A percentile compares a stretch with the other conserved stretches of the same genome.
Conservation (phyloP, 2,113 vertebrate species). For the Poecile atricapillus region DNA sequence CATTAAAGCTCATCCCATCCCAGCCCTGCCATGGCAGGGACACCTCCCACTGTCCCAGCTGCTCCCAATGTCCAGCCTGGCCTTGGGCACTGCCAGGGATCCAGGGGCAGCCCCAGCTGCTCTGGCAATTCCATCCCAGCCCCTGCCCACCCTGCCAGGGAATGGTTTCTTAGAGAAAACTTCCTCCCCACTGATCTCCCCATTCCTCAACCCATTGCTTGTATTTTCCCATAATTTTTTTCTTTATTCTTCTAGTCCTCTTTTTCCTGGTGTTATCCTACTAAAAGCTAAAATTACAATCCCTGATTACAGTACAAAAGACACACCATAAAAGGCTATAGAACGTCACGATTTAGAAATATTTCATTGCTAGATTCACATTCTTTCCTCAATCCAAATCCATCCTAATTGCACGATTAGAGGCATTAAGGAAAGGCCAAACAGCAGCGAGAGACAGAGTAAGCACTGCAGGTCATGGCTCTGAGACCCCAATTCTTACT, state of each 20-base stretch:
- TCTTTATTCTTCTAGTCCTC: not conserved
- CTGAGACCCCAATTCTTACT: not conserved
- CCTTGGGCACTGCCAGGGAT: not conserved
- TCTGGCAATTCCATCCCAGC: no score
- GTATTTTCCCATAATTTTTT: not conserved
- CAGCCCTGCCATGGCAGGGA: no score
- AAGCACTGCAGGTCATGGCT: not conserved
- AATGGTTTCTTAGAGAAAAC: not conserved
- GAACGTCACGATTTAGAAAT: not conserved
- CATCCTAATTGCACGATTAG: not conserved
- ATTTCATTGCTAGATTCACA: not conserved
- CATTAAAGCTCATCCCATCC: accelerated
- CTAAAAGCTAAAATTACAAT: not conserved
- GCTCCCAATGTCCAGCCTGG: not conserved
- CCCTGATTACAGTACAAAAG: not conserved
- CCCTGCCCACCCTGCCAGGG: not conserved
- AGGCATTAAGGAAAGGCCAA: not conserved
- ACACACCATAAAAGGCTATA: not conserved
- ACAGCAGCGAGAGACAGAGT: not conserved
- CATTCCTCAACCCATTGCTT: not conserved
- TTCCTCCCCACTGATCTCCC: not conserved
- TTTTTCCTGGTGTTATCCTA: not conserved
- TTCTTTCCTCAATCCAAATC: not conserved
- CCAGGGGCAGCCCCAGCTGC: no score
- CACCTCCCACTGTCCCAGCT: not conserved